Conservation (phyloP, 2,113 vertebrate genomes). For the Mobula hypostoma region DNA sequence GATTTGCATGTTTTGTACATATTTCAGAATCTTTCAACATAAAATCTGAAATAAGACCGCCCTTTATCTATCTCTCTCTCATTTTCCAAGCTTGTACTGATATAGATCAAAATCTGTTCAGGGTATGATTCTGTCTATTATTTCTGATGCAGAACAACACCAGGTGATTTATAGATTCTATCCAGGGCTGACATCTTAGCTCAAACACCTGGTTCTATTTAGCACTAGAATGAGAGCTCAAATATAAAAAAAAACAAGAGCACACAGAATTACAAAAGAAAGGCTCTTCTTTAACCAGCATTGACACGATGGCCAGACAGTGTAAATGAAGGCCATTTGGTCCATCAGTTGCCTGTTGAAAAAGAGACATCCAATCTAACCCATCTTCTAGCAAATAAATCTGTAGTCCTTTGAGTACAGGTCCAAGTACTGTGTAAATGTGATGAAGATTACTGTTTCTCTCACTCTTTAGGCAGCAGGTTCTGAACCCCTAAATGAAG, state of each 20-base stretch:
- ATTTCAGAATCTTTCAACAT: background rate
- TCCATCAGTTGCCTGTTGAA: too few relatives aligned
- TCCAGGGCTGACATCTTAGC: background rate
- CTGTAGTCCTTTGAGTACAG: too few relatives aligned
- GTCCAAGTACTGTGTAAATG: too few relatives aligned
- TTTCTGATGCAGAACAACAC: background rate
- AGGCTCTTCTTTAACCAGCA: too few relatives aligned
- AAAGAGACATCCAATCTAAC: too few relatives aligned
- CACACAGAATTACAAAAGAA: too few relatives aligned
- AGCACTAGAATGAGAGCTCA: background rate
- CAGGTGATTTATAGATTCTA: background rate
- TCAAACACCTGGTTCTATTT: background rate
- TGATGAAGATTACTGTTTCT: too few relatives aligned
- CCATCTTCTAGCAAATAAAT: too few relatives aligned
- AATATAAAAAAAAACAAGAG: background rate
- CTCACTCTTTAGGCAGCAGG: too few relatives aligned
- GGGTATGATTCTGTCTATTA: background rate
- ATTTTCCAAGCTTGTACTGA: background rate
- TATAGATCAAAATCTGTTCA: background rate
- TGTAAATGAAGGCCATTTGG: too few relatives aligned
- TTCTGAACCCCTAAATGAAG: too few relatives aligned
- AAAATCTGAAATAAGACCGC: background rate
- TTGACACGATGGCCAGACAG: too few relatives aligned
- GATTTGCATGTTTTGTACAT: background rate
- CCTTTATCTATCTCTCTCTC: background rate